Evolutionary conservation across 2,888 invertebrate genomes (phyloP), one percentile per base, ranked within the genome.

Genomic region (Salticus scenicus): DNA sequence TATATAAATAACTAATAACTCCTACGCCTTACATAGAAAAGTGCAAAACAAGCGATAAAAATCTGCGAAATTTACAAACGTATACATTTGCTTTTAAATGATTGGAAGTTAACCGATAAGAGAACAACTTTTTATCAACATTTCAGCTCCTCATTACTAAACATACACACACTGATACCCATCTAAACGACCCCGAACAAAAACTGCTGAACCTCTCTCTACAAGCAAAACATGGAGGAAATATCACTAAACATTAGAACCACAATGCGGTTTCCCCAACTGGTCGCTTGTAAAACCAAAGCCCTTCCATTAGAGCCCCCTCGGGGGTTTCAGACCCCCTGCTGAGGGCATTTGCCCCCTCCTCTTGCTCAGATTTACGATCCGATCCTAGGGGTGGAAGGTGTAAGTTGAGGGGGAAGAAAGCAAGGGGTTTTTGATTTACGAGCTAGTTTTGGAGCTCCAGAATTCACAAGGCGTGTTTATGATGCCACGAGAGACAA

Each of bases 401-500:
- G 47, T 47, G 72, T 37, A 77, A 31, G 37, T 27, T 0, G 0
- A 17, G 31, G 64, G 71, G 63, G 64, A 20, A 37, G 10, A 8
- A 28, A 57, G 72, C 27, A 67, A 72, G 51, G 72, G 83, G 83
- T 72, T 69, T 84, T 78, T 84, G 83, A 84, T 84, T 84, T 84
- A 84, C 51, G 77, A 76, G 67, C 57, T 69, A 74, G 74, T 42
- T 57, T 69, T 31, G 69, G 51, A 31, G 73, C 72, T 69, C 72
- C 73, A 73, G 77, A 77, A 84, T 84, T 84, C 66, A 37, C 37
- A 57, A 67, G 83, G 83, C 77, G 83, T 67, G 83, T 84, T 84
- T 84, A 84, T 77, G 83, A 51, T 67, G 77, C 77, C 83, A 73
- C 83, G 41, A 31, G 83, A 84, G 77, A 84, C 83, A 84, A 77